Evolutionary conservation across 2,888 invertebrate genomes (phyloP).

Genomic region (Orchestes rusci): DNA sequence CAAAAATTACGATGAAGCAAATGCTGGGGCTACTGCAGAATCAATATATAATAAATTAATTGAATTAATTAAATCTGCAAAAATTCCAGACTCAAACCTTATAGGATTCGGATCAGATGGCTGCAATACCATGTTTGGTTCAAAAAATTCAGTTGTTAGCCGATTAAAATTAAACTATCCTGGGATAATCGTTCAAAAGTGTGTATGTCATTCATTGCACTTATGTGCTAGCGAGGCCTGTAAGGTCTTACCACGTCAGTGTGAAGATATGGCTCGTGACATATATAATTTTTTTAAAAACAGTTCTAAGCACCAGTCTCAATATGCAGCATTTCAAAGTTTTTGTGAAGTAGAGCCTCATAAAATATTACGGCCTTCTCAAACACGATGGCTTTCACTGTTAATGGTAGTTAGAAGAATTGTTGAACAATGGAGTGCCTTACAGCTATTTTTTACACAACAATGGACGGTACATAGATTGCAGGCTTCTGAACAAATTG

Average conservation of each 20-base stretch:
- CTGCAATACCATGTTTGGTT: constrained; percentile 36
- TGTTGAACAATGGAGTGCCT: constrained; percentile 8
- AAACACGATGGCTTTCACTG: constrained; percentile 27
- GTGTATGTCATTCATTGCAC: constrained; percentile 35
- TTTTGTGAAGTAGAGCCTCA: constrained; percentile 22
- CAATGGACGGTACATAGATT: constrained; percentile 2
- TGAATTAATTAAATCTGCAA: constrained; percentile 7
- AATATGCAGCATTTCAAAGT: constrained; percentile 22
- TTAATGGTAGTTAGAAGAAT: constrained; percentile 19
- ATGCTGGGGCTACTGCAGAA: constrained; percentile 1
- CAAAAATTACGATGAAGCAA: neutral
- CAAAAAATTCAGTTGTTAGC: constrained; percentile 33
- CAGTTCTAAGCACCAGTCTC: constrained; percentile 21
- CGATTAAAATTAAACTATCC: constrained; percentile 31
- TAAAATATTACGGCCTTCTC: constrained; percentile 20
- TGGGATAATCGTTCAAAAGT: constrained; percentile 33
- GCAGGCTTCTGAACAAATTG: neutral
- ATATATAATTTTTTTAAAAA: constrained; percentile 31
- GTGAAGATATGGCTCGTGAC: constrained; percentile 33
- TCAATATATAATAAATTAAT: constrained; percentile 3
- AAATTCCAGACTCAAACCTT: constrained; percentile 32
- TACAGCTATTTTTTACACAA: constrained; percentile 3
- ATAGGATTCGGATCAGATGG: constrained; percentile 38
- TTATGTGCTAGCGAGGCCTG: constrained; percentile 35
- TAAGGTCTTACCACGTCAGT: constrained; percentile 31